A percentile compares a stretch with the other conserved stretches of the same genome.
Conservation (phyloP, 2,797 vertebrate genomes). For the Phrynocephalus forsythii region DNA sequence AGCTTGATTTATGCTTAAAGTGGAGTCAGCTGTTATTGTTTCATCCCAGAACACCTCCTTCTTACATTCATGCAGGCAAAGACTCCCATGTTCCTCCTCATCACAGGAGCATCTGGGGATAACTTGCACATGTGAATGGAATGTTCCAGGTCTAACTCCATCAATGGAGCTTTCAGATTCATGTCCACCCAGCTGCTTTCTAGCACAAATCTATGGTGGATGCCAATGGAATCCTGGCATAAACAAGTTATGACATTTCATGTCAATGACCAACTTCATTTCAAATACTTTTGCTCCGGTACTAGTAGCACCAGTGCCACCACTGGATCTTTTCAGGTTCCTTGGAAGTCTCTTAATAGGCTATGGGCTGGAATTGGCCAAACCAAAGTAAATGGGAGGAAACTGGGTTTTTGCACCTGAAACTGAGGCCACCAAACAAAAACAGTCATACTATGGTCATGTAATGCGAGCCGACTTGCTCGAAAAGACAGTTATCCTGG, state of each 20-base stretch:
- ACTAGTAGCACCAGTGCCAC: too few relatives aligned
- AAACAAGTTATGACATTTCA: too few relatives aligned
- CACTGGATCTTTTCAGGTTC: background rate
- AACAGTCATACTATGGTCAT: too few relatives aligned
- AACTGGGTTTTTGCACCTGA: too few relatives aligned
- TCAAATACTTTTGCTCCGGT: background rate
- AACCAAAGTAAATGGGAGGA: background rate
- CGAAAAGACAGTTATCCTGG: too few relatives aligned
- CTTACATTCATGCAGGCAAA: background rate
- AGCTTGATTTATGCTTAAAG: background rate
- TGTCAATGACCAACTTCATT: background rate
- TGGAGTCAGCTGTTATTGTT: background rate
- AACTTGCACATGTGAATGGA: background rate
- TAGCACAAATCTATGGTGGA: too few relatives aligned
- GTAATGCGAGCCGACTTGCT: too few relatives aligned
- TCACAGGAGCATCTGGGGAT: too few relatives aligned
- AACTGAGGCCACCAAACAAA: too few relatives aligned
- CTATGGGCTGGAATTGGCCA: too few relatives aligned
- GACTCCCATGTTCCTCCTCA: background rate
- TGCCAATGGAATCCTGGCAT: background rate
- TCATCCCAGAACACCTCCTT: background rate
- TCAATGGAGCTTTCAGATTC: background rate
- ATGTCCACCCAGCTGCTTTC: background rate
- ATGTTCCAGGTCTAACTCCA: background rate
- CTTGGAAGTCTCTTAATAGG: too few relatives aligned